These are phyloP conservation scores for Vultur gryphus DNA, from an alignment of 2,797 vertebrate species.

Conservation along the genomic window DNA sequence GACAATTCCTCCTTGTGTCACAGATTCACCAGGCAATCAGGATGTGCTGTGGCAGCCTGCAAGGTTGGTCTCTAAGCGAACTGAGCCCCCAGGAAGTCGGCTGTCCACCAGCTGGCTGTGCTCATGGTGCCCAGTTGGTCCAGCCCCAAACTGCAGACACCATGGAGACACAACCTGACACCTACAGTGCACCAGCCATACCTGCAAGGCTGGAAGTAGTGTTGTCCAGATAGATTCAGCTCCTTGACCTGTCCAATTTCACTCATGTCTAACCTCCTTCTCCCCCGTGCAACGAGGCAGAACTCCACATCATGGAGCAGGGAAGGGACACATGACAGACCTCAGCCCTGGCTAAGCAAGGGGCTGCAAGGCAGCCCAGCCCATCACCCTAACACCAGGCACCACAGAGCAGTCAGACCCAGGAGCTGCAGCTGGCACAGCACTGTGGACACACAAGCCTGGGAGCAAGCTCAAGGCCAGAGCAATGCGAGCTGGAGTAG, in stretches of 20 bases:
- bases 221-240: background rate
- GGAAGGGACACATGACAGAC: background rate
- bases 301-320: accelerated
- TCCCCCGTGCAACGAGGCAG: accelerated
- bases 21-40: background rate
- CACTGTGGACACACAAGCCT: background rate
- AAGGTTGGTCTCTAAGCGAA: background rate
- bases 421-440: background rate
- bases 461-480: background rate
- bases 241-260: background rate
- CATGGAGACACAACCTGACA: background rate
- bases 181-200: background rate
- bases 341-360: background rate
- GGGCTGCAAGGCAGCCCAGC: background rate
- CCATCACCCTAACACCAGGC: background rate
- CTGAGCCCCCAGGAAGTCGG: background rate
- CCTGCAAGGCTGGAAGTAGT: background rate
- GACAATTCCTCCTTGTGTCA: background rate
- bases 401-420: background rate
- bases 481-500: background rate
- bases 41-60: background rate
- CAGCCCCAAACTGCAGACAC: background rate
- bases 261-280: background rate
- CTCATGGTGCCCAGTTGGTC: background rate
- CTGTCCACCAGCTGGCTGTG: background rate